Evolutionary conservation across 1,140 invertebrate species (phyloP).

Genomic region (Hetaerina americana): DNA sequence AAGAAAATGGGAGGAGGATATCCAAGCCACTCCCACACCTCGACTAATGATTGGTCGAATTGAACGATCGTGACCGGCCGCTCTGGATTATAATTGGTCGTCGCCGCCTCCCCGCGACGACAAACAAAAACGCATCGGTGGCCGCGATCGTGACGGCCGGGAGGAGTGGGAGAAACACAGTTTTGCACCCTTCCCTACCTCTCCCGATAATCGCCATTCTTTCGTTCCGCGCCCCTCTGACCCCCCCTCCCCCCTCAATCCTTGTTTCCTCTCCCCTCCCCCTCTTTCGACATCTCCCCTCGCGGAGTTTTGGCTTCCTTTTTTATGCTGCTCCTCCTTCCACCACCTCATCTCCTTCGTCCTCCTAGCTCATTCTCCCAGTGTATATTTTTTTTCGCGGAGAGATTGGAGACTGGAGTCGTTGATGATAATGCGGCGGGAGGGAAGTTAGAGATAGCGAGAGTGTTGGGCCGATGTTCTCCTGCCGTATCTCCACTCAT

Average conservation of each 20-base stretch:
- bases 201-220: background rate
- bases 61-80: background rate
- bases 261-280: background rate
- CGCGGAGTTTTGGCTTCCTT: too few species aligned
- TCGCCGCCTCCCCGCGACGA: background rate
- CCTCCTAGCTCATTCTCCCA: too few species aligned
- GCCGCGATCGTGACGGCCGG: background rate
- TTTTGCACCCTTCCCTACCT: background rate
- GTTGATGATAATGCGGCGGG: too few species aligned
- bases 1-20: background rate
- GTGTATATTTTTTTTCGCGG: too few species aligned
- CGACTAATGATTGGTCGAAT: background rate
- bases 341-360: too few species aligned
- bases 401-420: too few species aligned
- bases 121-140: background rate
- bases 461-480: too few species aligned
- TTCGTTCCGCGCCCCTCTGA: background rate
- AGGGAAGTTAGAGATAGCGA: too few species aligned
- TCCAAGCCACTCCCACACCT: background rate
- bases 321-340: too few species aligned
- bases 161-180: background rate
- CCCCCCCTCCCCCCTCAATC: background rate
- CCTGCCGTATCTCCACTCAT: too few species aligned
- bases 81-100: background rate
- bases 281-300: background rate